These are phyloP conservation scores for Antechinus stuartii DNA, from an alignment of 2,113 vertebrate genomes.

Conservation along the genomic window DNA sequence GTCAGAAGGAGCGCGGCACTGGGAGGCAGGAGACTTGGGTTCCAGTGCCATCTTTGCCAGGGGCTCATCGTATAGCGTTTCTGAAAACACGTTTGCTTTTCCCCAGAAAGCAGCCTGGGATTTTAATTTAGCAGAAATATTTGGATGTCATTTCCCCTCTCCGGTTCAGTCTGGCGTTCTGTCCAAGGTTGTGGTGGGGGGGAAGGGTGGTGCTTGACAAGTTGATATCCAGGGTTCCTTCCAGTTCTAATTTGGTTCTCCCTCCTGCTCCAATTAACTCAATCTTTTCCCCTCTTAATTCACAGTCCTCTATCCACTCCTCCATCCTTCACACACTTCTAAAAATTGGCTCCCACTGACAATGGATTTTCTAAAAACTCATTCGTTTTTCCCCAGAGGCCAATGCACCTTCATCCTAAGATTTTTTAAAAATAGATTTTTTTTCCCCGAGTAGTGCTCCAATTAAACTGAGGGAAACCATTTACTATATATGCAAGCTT, in stretches of 20 bases:
- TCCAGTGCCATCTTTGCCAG: background rate
- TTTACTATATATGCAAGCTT: background rate
- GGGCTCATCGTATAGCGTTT: background rate
- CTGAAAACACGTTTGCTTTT: background rate
- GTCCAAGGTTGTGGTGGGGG: too few species aligned
- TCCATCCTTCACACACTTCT: slow-evolving; percentile 3
- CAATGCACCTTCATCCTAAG: background rate
- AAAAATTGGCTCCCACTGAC: slow-evolving; percentile 1
- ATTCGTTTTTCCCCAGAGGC: slow-evolving; percentile 2
- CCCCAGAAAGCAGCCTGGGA: background rate
- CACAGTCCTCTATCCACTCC: background rate
- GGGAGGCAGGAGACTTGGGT: background rate
- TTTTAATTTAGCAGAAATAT: background rate
- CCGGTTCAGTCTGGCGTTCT: background rate
- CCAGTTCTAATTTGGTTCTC: background rate
- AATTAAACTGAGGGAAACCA: background rate
- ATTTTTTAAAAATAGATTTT: slow-evolving; percentile 5
- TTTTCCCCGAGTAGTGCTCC: background rate
- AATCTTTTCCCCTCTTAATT: background rate
- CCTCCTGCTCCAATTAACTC: background rate
- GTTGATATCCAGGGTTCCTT: background rate
- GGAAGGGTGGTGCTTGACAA: background rate
- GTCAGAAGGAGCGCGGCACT: background rate
- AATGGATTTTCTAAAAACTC: slow-evolving; percentile 1
- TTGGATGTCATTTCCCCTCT: background rate